Conservation (phyloP, 2,113 vertebrate genomes). For the Callionymus lyra region DNA sequence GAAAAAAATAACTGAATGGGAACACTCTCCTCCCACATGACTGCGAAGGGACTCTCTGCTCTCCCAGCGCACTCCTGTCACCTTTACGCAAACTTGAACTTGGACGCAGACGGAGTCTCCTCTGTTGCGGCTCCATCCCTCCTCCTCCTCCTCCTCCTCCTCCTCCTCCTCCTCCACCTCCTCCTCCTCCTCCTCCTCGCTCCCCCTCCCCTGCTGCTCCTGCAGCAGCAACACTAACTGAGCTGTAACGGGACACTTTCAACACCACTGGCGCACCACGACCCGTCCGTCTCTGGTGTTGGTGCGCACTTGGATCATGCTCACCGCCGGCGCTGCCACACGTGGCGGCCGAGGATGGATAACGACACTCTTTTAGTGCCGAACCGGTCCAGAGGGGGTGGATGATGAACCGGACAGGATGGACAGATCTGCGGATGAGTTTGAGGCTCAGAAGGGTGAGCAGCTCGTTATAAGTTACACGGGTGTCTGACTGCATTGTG, state of each 20-base stretch:
- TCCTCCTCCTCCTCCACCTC: background rate
- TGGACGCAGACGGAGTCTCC: conserved; percentile 15
- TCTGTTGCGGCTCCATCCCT: conserved; percentile 19
- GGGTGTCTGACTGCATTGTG: background rate
- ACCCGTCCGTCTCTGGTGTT: conserved; percentile 3
- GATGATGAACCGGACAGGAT: conserved; percentile 3
- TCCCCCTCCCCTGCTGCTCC: conserved; percentile 13
- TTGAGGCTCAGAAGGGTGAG: conserved; percentile 25
- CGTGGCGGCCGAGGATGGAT: background rate
- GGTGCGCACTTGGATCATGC: background rate
- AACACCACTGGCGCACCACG: conserved; percentile 4
- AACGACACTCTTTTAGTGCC: no score
- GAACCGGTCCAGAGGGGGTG: no score
- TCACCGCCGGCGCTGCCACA: background rate
- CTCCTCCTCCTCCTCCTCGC: background rate
- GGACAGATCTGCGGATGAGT: conserved; percentile 18
- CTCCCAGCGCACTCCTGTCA: background rate
- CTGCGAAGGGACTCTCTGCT: background rate
- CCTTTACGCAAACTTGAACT: conserved; percentile 51
- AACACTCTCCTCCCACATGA: background rate
- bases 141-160: conserved; percentile 4
- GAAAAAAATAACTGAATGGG: background rate
- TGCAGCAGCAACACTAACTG: conserved; percentile 31
- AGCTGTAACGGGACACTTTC: conserved; percentile 56
- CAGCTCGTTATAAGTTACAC: conserved; percentile 29